Conservation (phyloP, 1,140 invertebrate genomes). For the Euglossa dilemma region DNA sequence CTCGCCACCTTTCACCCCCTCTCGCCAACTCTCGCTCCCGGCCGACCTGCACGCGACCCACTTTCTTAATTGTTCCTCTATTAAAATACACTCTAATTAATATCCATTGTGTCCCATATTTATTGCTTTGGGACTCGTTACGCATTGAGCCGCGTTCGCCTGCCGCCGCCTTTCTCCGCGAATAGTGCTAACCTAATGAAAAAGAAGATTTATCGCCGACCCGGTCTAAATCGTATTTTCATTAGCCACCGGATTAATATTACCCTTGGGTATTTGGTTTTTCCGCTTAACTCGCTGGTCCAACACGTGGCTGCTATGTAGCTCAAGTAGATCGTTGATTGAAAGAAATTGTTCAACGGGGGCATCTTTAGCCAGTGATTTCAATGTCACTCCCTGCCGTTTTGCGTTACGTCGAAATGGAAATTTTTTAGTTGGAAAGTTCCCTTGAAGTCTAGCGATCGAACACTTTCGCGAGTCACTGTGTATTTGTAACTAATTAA, state of each 20-base stretch:
- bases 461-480: no score
- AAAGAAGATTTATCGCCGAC: slow-evolving; percentile 49
- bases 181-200: slow-evolving; percentile 31
- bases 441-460: no score
- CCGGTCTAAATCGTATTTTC: slow-evolving; percentile 31
- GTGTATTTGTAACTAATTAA: no score
- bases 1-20: background rate
- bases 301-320: no score
- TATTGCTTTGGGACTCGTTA: slow-evolving; percentile 60
- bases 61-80: slow-evolving; percentile 78
- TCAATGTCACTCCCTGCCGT: no score
- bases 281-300: background rate
- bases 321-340: no score
- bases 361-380: no score
- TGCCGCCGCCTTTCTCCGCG: background rate
- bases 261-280: background rate
- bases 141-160: slow-evolving; percentile 14
- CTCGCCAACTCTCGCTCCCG: background rate
- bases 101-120: slow-evolving; percentile 74
- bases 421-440: no score
- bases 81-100: slow-evolving; percentile 77
- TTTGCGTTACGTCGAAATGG: no score
- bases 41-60: slow-evolving; percentile 63
- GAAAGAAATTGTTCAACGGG: no score
- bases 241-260: slow-evolving; percentile 15